Percentiles rank a stretch among this genome's conserved stretches.
These are phyloP conservation scores for Parochlus steinenii DNA, from an alignment of 2,888 invertebrate genomes.

Conservation along the genomic window DNA sequence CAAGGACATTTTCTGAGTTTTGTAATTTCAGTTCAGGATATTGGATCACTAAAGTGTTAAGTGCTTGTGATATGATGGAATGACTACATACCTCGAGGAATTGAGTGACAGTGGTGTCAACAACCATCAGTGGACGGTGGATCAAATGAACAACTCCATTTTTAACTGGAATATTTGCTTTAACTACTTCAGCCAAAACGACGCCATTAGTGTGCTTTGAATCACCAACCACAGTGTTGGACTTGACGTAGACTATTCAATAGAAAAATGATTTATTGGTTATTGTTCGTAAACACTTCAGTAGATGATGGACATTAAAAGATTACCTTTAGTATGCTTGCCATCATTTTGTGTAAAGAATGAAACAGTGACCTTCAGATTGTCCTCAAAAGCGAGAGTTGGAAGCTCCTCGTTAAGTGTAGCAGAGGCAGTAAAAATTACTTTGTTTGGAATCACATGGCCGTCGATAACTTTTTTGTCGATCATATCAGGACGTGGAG, in stretches of 20 bases:
- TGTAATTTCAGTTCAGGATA: no score
- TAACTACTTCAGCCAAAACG: conserved; percentile 73
- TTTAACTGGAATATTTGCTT: conserved; percentile 78
- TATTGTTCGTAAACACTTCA: not conserved
- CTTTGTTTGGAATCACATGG: conserved; percentile 74
- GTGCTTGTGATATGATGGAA: conserved; percentile 10
- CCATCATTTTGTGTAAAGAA: conserved; percentile 58
- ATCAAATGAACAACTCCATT: conserved; percentile 90
- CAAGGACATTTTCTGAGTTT: no score
- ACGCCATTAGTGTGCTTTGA: conserved; percentile 63
- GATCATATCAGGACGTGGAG: conserved; percentile 53
- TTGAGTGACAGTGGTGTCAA: conserved; percentile 72
- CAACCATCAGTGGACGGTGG: conserved; percentile 78
- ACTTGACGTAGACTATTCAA: conserved; percentile 61
- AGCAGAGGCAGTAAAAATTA: conserved; percentile 73
- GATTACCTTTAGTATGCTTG: conserved; percentile 42
- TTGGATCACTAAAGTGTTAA: not conserved
- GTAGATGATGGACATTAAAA: not conserved
- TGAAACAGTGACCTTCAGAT: conserved; percentile 65
- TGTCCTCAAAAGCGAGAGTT: conserved; percentile 68
- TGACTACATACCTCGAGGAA: conserved; percentile 58
- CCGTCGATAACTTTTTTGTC: conserved; percentile 77
- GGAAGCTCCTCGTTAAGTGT: conserved; percentile 54
- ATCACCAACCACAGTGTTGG: conserved; percentile 66
- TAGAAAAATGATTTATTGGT: conserved; percentile 5